Base-by-base conservation (phyloP, 1,140 invertebrate species). In the Aethina tumida region DNA sequence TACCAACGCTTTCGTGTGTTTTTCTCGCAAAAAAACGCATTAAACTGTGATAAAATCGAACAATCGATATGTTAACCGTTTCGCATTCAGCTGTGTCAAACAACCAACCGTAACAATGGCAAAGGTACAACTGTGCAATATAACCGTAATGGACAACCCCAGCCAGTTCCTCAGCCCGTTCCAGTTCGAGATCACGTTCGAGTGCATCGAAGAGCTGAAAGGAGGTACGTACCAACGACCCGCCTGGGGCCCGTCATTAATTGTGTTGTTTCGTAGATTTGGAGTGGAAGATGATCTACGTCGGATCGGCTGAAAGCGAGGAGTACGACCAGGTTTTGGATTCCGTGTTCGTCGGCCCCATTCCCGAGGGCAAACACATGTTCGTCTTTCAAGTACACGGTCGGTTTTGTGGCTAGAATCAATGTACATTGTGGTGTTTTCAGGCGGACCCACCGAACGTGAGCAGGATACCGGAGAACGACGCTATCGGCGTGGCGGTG, bases 261-360 rank as follows among this genome's bases (percentile, higher is more conserved):
- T n/a, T 15, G 2, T 5, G 10, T 35, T 30, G 34, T 39, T 29
- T 62, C 60, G 61, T 69, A 82, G 94, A 98, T 77, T 68, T 99
- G 16, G 96, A 99, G 74, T 99, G 95, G 94, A 97, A 96, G 66
- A 95, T 99, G 74, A 97, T 98, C 46, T 99, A 99, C 66, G 96
- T 99, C 17, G 94, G 95, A 2, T 95, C 92, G 19, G 94, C 95
- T 0, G 94, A 98, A 65, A 94, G 87, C 17, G 91, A 96, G 58
- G 90, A 95, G 44, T 85, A 95, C 59, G 96, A 99, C 64, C 91
- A 95, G 63, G 75, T 93, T 28, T 66, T 92, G 43, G 96, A 99
- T 59, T 95, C 92, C 2, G 86, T 93, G 38, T 92, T 95, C 60
- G 95, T 99, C 10, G 96, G 95, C 0, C 96, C 95, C 0, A 90